Conservation (phyloP, 2,113 vertebrate species). For the Poecilia latipinna region DNA sequence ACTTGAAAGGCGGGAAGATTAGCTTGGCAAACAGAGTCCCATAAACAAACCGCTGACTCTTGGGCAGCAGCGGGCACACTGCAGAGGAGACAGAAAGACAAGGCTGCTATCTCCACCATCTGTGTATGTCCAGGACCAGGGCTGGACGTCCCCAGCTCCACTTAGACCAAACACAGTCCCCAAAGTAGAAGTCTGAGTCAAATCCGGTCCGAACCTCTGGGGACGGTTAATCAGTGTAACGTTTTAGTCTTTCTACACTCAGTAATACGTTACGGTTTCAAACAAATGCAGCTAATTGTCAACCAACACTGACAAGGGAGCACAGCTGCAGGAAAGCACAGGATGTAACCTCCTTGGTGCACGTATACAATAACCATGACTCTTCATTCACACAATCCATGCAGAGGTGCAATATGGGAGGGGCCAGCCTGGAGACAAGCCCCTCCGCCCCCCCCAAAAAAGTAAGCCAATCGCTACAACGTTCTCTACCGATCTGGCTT, state of each 20-base stretch:
- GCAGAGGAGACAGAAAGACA: conserved; percentile 53
- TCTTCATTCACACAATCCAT: conserved; percentile 67
- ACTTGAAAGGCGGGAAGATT: conserved; percentile 79
- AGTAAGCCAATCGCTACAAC: conserved; percentile 62
- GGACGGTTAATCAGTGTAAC: conserved; percentile 23
- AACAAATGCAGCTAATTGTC: conserved; percentile 10
- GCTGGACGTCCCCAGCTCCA: conserved; percentile 38
- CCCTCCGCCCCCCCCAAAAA: conserved; percentile 26
- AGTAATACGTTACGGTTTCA: background rate
- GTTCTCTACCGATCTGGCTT: background rate
- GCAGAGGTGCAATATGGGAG: conserved; percentile 57
- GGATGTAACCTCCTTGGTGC: background rate
- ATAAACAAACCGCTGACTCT: conserved; percentile 81
- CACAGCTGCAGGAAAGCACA: background rate
- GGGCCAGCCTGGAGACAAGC: conserved; percentile 47
- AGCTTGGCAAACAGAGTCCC: conserved; percentile 80
- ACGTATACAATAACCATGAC: conserved; percentile 12
- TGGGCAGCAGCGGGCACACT: conserved; percentile 62
- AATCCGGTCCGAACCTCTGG: conserved; percentile 27
- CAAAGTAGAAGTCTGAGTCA: conserved; percentile 8
- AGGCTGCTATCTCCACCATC: conserved; percentile 50
- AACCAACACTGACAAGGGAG: conserved; percentile 1
- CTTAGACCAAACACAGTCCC: conserved; percentile 32
- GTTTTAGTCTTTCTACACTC: background rate
- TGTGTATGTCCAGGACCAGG: conserved; percentile 60